Percentiles rank a stretch among this genome's conserved stretches.
These are phyloP conservation scores for Trochalopteron elliotii DNA, from an alignment of 2,113 vertebrate species.

Conservation along the genomic window DNA sequence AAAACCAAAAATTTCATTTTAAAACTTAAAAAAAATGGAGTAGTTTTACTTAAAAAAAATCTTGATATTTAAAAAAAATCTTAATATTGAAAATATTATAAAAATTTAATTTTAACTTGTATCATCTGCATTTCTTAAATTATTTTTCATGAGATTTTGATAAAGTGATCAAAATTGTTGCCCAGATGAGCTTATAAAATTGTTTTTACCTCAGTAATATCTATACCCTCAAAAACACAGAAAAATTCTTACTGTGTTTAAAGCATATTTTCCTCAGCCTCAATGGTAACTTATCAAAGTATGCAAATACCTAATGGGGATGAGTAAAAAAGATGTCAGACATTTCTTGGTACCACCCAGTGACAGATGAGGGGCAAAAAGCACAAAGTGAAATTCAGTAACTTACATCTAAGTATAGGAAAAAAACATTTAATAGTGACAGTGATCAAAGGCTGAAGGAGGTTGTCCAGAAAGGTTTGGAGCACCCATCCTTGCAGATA, in stretches of 20 bases:
- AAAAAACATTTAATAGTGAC: not conserved
- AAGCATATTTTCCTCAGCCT: not conserved
- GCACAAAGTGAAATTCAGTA: not conserved
- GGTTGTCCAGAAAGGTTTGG: not conserved
- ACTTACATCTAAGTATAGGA: not conserved
- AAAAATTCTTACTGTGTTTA: accelerated
- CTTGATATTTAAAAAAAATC: not conserved
- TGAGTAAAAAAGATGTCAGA: not conserved
- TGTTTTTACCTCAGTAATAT: not conserved
- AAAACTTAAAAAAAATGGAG: not conserved
- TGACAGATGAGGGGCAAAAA: not conserved
- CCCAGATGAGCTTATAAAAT: not conserved
- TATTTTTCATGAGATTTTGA: not conserved
- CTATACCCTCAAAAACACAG: not conserved
- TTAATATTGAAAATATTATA: not conserved
- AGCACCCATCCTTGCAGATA: not conserved
- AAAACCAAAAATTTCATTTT: accelerated
- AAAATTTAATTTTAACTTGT: not conserved
- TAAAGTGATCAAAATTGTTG: not conserved
- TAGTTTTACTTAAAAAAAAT: not conserved
- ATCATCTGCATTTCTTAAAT: not conserved
- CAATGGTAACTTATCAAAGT: not conserved
- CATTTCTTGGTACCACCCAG: not conserved
- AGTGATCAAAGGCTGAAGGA: not conserved
- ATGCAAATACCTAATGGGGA: not conserved